Evolutionary conservation across 1,140 invertebrate genomes (phyloP).

Genomic region (Pollicipes pollicipes): DNA sequence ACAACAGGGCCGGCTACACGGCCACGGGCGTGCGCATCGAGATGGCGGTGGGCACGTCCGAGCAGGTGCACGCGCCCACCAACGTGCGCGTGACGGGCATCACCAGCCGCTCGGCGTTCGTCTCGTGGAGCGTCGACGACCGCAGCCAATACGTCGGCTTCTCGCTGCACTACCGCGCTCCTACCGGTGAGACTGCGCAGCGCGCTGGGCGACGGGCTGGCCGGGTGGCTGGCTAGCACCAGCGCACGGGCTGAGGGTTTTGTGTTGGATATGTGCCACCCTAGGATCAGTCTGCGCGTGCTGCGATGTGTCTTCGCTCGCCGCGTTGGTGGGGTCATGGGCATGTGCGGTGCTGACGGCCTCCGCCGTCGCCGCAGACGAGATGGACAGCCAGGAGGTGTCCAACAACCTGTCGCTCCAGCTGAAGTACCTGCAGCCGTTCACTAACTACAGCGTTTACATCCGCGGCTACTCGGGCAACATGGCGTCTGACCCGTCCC

Average conservation of each 20-base stretch:
- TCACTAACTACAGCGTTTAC: conserved; percentile 48
- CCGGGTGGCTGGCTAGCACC: too few relatives aligned
- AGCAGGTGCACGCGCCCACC: too few relatives aligned
- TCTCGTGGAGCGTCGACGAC: conserved; percentile 15
- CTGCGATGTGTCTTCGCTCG: too few relatives aligned
- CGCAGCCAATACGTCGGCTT: background rate
- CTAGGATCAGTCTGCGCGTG: too few relatives aligned
- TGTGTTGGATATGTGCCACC: too few relatives aligned
- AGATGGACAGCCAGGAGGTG: conserved; percentile 33
- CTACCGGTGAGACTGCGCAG: too few relatives aligned
- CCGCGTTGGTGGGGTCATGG: too few relatives aligned
- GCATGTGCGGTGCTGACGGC: too few relatives aligned
- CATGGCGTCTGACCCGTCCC: conserved; percentile 41
- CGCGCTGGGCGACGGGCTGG: too few relatives aligned
- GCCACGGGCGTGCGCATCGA: conserved; percentile 31
- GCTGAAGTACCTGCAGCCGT: conserved; percentile 37
- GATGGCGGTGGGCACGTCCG: too few relatives aligned
- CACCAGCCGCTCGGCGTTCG: conserved; percentile 18
- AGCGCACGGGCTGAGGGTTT: too few relatives aligned
- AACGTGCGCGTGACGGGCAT: conserved; percentile 16
- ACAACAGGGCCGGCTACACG: conserved; percentile 42
- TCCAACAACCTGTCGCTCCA: conserved; percentile 35
- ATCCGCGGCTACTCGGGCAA: conserved; percentile 40
- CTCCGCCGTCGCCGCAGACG: too few relatives aligned
- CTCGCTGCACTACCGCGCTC: conserved; percentile 4